Base-by-base conservation (phyloP, 2,888 invertebrate species). In the Spialia ferax region DNA sequence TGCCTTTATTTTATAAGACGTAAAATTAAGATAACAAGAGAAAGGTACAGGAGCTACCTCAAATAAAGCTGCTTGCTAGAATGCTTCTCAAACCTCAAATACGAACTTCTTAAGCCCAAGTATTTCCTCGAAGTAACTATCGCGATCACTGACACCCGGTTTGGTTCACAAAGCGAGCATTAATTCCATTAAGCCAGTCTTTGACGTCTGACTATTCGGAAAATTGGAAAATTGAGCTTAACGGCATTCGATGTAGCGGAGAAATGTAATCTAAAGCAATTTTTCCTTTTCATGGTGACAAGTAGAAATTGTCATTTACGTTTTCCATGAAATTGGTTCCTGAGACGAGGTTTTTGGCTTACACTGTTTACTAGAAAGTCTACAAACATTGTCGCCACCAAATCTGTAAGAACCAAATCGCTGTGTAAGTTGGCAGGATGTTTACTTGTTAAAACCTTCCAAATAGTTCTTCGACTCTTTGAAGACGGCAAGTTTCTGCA, bases 111-210 rank as follows among this genome's bases (percentile, higher is more conserved):
- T 4, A 7, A 5, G 6, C 50, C 50, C 0, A n/a, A n/a, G n/a
- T 23, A 22, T 52, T 50, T 6, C 13, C 23, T 52, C 3, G 13
- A 23, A 52, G 50, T 23, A 23, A 52, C 22, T 52, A 52, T 52
- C 52, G 52, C 32, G 22, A 18, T 57, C 38, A 23, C 11, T 20
- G 8, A 50, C 48, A 29, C 50, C 22, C 35, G n/a, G 52, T 52
- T 52, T 11, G 61, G 50, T 52, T 23, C 50, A 60, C 59, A 60
- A 62, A 62, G 61, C 22, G 50, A 32, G 22, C 50, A 35, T 62
- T 63, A 63, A 63, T 63, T 54, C 62, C 62, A 63, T 63, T 63
- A 63, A 63, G 35, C 15, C 38, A 54, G 62, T 54, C 54, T 63
- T 52, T 63, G 54, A 54, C 23, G 54, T 23, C 22, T 38, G 38